Percentiles rank a stretch among this genome's conserved stretches.
phyloP scores from a whole-genome alignment of 2,113 vertebrate species.

The Tragelaphus imberbis region DNA sequence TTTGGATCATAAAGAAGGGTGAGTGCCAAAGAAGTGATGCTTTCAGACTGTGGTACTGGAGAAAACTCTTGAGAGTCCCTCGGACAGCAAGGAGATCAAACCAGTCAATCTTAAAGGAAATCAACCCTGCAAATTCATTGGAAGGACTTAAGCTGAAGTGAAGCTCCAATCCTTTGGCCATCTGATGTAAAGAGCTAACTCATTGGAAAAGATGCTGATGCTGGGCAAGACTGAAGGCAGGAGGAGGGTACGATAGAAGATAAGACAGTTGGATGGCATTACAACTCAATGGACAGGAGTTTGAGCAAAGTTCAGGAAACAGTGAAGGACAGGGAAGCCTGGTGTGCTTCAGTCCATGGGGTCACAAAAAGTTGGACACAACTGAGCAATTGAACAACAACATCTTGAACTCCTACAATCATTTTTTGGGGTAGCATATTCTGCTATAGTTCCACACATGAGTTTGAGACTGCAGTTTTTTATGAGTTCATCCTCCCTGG shows the following conservation, averaged over 20 bases:
- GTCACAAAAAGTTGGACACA: background rate
- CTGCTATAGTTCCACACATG: background rate
- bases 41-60: background rate
- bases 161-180: background rate
- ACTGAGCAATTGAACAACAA: background rate
- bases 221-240: background rate
- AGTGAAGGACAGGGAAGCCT: background rate
- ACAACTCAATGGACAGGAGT: background rate
- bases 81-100: background rate
- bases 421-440: background rate
- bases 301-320: background rate
- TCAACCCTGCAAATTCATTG: background rate
- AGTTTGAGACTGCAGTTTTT: background rate
- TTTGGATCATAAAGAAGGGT: background rate
- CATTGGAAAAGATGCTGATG: background rate
- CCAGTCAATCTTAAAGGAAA: background rate
- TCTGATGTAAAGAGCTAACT: background rate
- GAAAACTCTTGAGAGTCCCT: background rate
- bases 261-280: background rate
- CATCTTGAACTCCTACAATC: background rate
- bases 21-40: background rate
- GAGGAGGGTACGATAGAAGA: background rate
- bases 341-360: background rate
- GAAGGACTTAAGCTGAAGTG: background rate
- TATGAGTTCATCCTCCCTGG: background rate